phyloP scores from a whole-genome alignment of 1,140 invertebrate genomes.

The Drosophila dunni region DNA sequence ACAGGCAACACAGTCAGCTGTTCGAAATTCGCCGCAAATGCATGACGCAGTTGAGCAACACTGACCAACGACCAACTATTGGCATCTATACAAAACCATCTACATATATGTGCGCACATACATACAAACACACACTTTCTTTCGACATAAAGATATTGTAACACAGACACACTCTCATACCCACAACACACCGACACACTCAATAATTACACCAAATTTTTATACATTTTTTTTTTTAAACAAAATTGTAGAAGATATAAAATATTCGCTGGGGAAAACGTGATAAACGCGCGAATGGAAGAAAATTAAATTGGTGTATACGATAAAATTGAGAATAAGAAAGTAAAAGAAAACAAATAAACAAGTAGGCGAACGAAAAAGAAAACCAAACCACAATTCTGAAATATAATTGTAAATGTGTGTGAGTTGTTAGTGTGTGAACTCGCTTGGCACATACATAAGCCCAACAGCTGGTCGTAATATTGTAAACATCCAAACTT shows the following conservation, averaged over 20 bases:
- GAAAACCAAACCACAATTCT: conserved; percentile 2
- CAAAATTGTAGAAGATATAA: background rate
- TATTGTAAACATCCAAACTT: conserved; percentile 36
- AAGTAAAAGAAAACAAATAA: background rate
- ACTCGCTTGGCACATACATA: conserved; percentile 4
- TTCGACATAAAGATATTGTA: conserved; percentile 42
- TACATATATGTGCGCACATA: conserved; percentile 1
- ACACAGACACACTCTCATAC: background rate
- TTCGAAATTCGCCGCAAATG: conserved; percentile 23
- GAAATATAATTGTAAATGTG: background rate
- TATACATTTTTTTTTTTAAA: conserved; percentile 1
- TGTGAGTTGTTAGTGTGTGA: conserved; percentile 1
- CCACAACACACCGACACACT: conserved; percentile 2
- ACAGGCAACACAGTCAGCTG: conserved; percentile 23
- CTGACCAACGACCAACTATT: conserved; percentile 10
- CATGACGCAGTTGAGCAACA: conserved; percentile 16
- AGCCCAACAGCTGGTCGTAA: conserved; percentile 37
- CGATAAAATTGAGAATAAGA: background rate
- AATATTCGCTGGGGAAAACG: background rate
- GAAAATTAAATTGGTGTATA: background rate
- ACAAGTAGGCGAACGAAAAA: background rate
- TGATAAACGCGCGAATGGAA: background rate
- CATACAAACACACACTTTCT: conserved; percentile 42
- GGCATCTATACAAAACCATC: conserved; percentile 27
- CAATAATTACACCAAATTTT: conserved; percentile 4